Conservation (phyloP, 1,140 invertebrate genomes). For the Drosophila albomicans region DNA sequence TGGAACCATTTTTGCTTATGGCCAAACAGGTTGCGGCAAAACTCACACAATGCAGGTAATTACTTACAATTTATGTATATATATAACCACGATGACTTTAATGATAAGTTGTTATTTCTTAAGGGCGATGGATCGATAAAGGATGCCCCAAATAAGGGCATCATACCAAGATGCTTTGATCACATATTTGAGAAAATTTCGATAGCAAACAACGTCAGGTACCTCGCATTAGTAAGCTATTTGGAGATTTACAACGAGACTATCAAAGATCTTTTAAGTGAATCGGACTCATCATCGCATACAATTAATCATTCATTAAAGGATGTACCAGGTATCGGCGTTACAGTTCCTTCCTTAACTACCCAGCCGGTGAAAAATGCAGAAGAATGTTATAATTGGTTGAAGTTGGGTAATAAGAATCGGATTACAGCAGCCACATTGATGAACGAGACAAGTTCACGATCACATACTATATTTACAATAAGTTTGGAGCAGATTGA, state of each 20-base stretch:
- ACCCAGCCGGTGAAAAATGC: conserved; percentile 86
- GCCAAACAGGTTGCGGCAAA: conserved; percentile 94
- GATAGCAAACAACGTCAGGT: conserved; percentile 92
- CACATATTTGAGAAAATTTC: conserved; percentile 97
- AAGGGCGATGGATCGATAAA: conserved; percentile 44
- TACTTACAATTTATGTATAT: not conserved
- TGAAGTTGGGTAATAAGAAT: conserved; percentile 91
- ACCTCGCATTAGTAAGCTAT: conserved; percentile 95
- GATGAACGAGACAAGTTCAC: conserved; percentile 96
- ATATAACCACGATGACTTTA: not conserved
- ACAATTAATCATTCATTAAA: conserved; percentile 87
- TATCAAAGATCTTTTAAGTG: conserved; percentile 90
- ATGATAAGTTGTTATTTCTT: not conserved
- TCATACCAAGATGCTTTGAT: conserved; percentile 95
- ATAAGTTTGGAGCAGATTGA: conserved; percentile 93
- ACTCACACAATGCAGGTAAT: conserved; percentile 93
- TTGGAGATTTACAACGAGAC: conserved; percentile 98
- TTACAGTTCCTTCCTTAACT: conserved; percentile 89
- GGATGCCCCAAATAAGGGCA: conserved; percentile 86
- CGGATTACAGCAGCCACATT: conserved; percentile 94
- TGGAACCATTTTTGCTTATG: conserved; percentile 94
- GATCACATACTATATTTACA: conserved; percentile 96
- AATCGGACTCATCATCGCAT: conserved; percentile 29
- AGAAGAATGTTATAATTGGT: conserved; percentile 91
- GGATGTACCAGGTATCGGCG: conserved; percentile 92